Conservation (phyloP, 2,888 invertebrate genomes). For the Gastrophysa polygoni region DNA sequence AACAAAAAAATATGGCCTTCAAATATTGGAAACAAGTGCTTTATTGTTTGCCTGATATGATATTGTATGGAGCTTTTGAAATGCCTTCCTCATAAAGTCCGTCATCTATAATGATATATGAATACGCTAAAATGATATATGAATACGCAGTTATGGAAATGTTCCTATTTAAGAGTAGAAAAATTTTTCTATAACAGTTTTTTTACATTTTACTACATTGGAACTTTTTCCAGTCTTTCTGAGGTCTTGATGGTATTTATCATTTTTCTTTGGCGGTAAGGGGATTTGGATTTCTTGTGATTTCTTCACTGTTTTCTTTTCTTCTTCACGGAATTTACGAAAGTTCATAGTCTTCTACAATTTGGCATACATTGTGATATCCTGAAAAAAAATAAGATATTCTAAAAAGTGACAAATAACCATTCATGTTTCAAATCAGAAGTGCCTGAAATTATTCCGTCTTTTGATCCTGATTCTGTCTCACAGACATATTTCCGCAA, state of each 20-base stretch:
- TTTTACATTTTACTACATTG: background rate
- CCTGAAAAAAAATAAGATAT: background rate
- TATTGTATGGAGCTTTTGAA: background rate
- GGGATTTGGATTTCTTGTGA: too few relatives aligned
- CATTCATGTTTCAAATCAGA: background rate
- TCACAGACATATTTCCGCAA: background rate
- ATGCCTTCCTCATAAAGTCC: slow-evolving; percentile 13
- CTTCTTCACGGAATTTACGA: too few relatives aligned
- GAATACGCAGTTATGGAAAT: background rate
- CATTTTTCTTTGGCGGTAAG: too few relatives aligned
- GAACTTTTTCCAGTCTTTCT: background rate
- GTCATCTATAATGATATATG: background rate
- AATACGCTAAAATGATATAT: too few relatives aligned
- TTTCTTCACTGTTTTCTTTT: too few relatives aligned
- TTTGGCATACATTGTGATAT: background rate
- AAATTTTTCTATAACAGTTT: too few relatives aligned
- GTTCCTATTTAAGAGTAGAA: background rate
- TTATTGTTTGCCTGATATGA: background rate
- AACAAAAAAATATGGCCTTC: slow-evolving; percentile 6
- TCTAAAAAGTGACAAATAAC: background rate
- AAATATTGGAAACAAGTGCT: slow-evolving; percentile 6
- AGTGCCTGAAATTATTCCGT: slow-evolving; percentile 6
- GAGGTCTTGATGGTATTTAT: background rate
- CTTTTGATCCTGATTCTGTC: slow-evolving; percentile 4
- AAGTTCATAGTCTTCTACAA: background rate